These are phyloP conservation scores for Mimumesa dahlbomi DNA, from an alignment of 2,888 invertebrate species.

Conservation along the genomic window DNA sequence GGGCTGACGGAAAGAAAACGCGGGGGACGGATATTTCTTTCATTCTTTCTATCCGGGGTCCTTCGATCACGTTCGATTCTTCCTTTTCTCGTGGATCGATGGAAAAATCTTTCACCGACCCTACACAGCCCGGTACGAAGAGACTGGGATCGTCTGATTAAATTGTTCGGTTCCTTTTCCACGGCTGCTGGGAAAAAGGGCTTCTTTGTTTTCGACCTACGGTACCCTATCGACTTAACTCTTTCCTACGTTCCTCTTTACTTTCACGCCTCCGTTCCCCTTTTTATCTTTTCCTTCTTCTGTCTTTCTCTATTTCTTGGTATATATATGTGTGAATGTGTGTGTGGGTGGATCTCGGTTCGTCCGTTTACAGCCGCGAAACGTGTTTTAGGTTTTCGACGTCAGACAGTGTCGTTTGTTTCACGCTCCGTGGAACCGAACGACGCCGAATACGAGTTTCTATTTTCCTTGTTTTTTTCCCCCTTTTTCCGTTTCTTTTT, in stretches of 20 bases:
- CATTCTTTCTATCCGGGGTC: neutral
- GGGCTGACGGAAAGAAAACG: neutral
- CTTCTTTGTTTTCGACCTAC: constrained; percentile 50
- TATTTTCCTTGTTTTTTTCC: no score
- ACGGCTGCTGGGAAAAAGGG: constrained; percentile 22
- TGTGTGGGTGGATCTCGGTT: no score
- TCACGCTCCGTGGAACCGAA: constrained; percentile 26
- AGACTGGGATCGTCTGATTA: constrained; percentile 62
- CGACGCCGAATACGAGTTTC: constrained; percentile 16
- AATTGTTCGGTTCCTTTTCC: constrained; percentile 63
- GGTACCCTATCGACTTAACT: constrained; percentile 40
- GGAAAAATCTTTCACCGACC: neutral
- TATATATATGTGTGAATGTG: no score
- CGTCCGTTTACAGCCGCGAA: constrained; percentile 34
- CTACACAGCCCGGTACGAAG: constrained; percentile 52
- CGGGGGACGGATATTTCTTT: constrained; percentile 22
- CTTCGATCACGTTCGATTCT: no score
- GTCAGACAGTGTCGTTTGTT: constrained; percentile 40
- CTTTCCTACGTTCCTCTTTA: constrained; percentile 18
- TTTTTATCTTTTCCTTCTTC: neutral
- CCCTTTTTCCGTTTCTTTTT: constrained; percentile 2
- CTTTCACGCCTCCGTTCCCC: constrained; percentile 1
- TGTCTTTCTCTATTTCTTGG: neutral
- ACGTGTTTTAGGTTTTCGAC: constrained; percentile 39
- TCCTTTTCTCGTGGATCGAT: neutral